These are phyloP conservation scores for Mugil cephalus DNA, from an alignment of 2,113 vertebrate genomes.

Conservation along the genomic window DNA sequence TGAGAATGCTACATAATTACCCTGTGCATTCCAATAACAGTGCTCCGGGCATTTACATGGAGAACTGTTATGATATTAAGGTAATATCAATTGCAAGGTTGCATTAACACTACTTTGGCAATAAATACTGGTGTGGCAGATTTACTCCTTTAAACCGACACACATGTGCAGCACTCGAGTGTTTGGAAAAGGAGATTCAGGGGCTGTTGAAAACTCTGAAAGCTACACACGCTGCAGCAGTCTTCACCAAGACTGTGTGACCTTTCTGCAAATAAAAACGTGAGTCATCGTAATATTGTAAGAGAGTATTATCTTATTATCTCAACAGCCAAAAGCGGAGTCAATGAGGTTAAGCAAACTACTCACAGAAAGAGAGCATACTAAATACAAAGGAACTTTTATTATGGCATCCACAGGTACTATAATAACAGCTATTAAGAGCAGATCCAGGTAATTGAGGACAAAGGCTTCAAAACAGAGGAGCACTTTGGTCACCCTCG, in stretches of 20 bases:
- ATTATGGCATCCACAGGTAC: conserved; percentile 64
- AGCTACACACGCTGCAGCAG: neutral
- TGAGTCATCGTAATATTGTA: conserved; percentile 10
- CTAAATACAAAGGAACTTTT: conserved; percentile 56
- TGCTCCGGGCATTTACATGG: too few species aligned
- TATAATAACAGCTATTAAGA: conserved; percentile 67
- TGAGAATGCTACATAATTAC: too few species aligned
- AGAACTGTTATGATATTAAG: too few species aligned
- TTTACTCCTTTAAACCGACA: too few species aligned
- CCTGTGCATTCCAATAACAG: too few species aligned
- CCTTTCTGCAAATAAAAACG: neutral
- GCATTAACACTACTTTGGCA: too few species aligned
- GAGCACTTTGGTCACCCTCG: conserved; percentile 74
- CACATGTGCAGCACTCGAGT: too few species aligned
- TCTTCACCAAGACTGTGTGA: neutral
- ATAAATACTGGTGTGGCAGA: too few species aligned
- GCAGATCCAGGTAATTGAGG: conserved; percentile 70
- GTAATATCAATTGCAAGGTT: too few species aligned
- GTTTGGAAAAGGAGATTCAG: too few species aligned
- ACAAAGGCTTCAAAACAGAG: conserved; percentile 74
- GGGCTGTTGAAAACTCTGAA: neutral
- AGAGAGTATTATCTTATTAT: neutral
- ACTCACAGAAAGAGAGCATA: conserved; percentile 29
- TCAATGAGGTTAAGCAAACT: conserved; percentile 57
- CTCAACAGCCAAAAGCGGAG: conserved; percentile 14